Percentiles rank a stretch among this genome's conserved stretches.
Evolutionary conservation across 1,140 invertebrate species (phyloP).

Genomic region (Teleopsis dalmanni): DNA sequence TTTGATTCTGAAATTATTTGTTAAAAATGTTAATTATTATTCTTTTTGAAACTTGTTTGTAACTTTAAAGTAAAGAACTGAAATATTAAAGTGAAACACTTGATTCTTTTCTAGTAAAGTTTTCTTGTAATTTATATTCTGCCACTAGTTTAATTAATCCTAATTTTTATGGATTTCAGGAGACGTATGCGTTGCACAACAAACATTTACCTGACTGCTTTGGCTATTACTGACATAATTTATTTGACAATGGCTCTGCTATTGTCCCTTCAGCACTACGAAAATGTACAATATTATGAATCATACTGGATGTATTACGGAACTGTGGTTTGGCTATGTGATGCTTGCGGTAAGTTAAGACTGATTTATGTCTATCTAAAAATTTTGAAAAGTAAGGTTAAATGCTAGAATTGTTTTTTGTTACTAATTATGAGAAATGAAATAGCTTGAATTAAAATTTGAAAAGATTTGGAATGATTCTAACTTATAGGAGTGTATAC

Average conservation of each 20-base stretch:
- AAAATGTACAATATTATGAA: slow-evolving; percentile 43
- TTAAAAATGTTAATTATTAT: too few relatives aligned
- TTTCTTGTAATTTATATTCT: background rate
- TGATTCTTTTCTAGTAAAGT: background rate
- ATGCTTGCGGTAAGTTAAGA: slow-evolving; percentile 33
- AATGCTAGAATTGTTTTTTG: background rate
- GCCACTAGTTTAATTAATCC: background rate
- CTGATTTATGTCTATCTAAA: background rate
- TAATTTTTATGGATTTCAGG: slow-evolving; percentile 26
- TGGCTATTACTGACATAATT: slow-evolving; percentile 64
- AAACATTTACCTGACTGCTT: slow-evolving; percentile 65
- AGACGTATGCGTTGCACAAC: slow-evolving; percentile 68
- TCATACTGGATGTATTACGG: slow-evolving; percentile 32
- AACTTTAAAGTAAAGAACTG: too few relatives aligned
- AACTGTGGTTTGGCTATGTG: slow-evolving; percentile 31
- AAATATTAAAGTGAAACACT: too few relatives aligned
- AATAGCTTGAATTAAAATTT: too few relatives aligned
- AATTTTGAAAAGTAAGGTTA: background rate
- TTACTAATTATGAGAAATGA: too few relatives aligned
- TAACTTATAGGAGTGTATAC: too few relatives aligned
- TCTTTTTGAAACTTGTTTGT: too few relatives aligned
- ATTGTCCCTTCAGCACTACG: slow-evolving; percentile 57
- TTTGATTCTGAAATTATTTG: too few relatives aligned
- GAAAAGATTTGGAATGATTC: too few relatives aligned
- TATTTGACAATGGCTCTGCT: slow-evolving; percentile 61